Base-by-base conservation (phyloP, 2,113 vertebrate species). In the Nematolebias whitei region DNA sequence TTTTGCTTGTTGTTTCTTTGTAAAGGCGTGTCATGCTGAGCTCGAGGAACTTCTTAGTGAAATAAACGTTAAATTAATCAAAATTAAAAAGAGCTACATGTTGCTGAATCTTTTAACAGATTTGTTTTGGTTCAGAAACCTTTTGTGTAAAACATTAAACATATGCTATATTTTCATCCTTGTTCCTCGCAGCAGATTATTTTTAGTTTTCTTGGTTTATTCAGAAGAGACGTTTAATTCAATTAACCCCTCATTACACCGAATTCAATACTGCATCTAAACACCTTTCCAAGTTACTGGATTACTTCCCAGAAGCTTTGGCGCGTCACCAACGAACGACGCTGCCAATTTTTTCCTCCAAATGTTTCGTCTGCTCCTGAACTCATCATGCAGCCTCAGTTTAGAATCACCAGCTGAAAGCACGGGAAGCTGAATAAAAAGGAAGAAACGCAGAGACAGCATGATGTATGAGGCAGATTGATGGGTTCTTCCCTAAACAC, bases 161-260 rank as follows among this genome's bases (percentile, higher is more conserved):
- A 16, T 16, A n/a, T 50, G n/a, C 15, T 49, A 5, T 7, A 13
- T 49, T 32, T 69, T 15, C 9, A 8, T 32, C 38, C 16, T 20
- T 14, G 24, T 29, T 15, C 15, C 16, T 14, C 26, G 13, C 26
- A 32, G 39, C 16, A 14, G 7, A 19, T 6, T 44, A 26, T 58
- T 51, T 51, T 57, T 18, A 11, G 12, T 44, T 35, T 15, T 48
- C 12, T 45, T 44, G 19, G 20, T 19, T 14, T 15, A 55, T 57
- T 39, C 10, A 14, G 22, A 10, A 19, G 24, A n/a, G 47, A 16
- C n/a, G 50, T 75, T 68, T 65, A 55, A 78, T 85, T 86, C 81
- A 86, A 86, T 86, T 88, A 86, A 82, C 77, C 79, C 84, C 77
- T 72, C 60, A 79, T 85, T 85, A 81, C 55, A 68, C 43, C 19